Conservation (phyloP, 2,888 invertebrate species). For the Apodemia mormo region DNA sequence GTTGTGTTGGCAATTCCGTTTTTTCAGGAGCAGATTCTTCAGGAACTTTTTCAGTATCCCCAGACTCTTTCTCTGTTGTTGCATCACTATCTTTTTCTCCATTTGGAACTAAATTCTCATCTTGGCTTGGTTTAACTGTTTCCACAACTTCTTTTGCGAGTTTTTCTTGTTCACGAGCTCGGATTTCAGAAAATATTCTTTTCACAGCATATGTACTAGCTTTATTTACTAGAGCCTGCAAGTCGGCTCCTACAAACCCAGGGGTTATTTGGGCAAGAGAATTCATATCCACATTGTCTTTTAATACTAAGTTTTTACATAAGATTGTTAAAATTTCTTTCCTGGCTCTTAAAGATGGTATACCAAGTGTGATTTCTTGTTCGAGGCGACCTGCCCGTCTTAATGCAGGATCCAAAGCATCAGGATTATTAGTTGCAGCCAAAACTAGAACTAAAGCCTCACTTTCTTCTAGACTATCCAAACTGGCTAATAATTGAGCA, state of each 20-base stretch:
- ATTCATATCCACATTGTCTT: conserved; percentile 86
- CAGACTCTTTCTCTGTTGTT: conserved; percentile 28
- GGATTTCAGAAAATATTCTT: conserved; percentile 68
- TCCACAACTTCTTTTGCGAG: conserved; percentile 40
- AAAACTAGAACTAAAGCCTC: conserved; percentile 89
- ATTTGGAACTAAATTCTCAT: conserved; percentile 57
- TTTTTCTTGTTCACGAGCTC: conserved; percentile 36
- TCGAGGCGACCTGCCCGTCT: conserved; percentile 96
- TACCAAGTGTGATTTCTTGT: conserved; percentile 95
- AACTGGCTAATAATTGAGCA: conserved; percentile 92
- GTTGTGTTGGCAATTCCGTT: conserved; percentile 39
- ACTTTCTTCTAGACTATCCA: conserved; percentile 87
- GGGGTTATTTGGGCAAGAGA: conserved; percentile 93
- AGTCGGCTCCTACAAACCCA: conserved; percentile 97
- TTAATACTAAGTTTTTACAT: conserved; percentile 86
- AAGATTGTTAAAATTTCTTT: conserved; percentile 88
- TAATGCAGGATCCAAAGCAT: conserved; percentile 95
- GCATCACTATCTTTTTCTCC: conserved; percentile 54
- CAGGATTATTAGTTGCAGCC: conserved; percentile 97
- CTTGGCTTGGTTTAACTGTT: conserved; percentile 43
- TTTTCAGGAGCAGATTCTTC: conserved; percentile 31
- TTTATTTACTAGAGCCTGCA: conserved; percentile 92
- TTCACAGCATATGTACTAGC: conserved; percentile 94
- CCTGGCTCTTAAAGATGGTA: conserved; percentile 93
- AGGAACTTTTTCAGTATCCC: conserved; percentile 42